These are phyloP conservation scores for Odontophorus gujanensis DNA, from an alignment of 2,113 vertebrate genomes.

Conservation along the genomic window DNA sequence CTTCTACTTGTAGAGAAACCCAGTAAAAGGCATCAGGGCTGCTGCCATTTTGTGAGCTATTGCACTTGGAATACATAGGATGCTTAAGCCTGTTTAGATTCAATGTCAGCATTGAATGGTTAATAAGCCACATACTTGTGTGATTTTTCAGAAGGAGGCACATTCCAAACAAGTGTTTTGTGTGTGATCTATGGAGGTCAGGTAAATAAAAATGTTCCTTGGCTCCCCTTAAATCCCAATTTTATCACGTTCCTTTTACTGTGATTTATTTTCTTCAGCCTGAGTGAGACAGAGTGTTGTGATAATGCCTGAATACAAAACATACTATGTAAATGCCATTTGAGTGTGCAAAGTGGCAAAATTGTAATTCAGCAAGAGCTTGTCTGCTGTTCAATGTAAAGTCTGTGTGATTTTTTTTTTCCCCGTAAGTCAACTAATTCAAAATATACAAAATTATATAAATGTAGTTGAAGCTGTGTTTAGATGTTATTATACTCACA, in stretches of 20 bases:
- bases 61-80: not conserved
- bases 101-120: not conserved
- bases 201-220: not conserved
- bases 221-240: rapidly evolving
- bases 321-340: not conserved
- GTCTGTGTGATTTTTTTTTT: not conserved
- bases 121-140: not conserved
- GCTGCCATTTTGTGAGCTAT: not conserved
- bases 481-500: not conserved
- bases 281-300: not conserved
- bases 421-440: not conserved
- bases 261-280: not conserved
- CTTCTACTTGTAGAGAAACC: not conserved
- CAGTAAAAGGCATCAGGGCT: not conserved
- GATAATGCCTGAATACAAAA: not conserved
- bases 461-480: not conserved
- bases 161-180: not conserved
- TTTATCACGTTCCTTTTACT: not conserved
- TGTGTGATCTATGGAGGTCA: not conserved
- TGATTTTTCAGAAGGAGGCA: not conserved
- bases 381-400: not conserved
- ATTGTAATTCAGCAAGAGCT: not conserved
- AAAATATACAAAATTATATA: not conserved
- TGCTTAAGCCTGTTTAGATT: not conserved
- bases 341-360: not conserved